Conservation (phyloP, 37 sponge, comb jelly and placozoan species). For the Aplysina aerophoba region DNA sequence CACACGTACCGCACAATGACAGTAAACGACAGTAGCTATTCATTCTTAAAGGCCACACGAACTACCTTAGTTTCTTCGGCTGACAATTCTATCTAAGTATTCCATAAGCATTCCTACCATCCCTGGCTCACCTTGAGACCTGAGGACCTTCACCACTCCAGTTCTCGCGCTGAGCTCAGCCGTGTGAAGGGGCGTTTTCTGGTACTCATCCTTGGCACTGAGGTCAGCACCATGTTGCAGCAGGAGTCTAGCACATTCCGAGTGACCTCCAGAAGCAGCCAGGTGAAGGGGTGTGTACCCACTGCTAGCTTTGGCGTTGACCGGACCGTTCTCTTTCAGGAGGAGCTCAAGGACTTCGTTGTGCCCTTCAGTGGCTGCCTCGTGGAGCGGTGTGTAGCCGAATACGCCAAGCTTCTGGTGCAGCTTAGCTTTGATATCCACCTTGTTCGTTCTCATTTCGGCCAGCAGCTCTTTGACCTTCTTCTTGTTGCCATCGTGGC, state of each 20-base stretch:
- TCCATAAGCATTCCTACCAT: too few relatives aligned
- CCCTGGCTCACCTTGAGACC: slow-evolving; percentile 50
- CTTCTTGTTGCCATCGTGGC: slow-evolving; percentile 58
- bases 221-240: slow-evolving; percentile 64
- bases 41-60: too few relatives aligned
- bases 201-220: slow-evolving; percentile 52
- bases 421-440: slow-evolving; percentile 16
- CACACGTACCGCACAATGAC: too few relatives aligned
- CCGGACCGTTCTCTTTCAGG: not conserved
- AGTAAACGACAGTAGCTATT: too few relatives aligned
- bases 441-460: too few relatives aligned
- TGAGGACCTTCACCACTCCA: slow-evolving; percentile 51
- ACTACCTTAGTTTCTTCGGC: too few relatives aligned
- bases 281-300: slow-evolving; percentile 81
- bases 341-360: slow-evolving; percentile 36
- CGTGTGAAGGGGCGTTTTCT: slow-evolving; percentile 62
- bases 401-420: slow-evolving; percentile 54
- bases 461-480: slow-evolving; percentile 25
- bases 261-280: slow-evolving; percentile 67
- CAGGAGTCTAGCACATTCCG: slow-evolving; percentile 59
- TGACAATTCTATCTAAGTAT: too few relatives aligned
- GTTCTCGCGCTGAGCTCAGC: slow-evolving; percentile 57
- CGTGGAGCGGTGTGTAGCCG: slow-evolving; percentile 88
- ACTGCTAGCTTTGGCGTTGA: slow-evolving; percentile 7
- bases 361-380: slow-evolving; percentile 60